Base-by-base conservation (phyloP, 1,140 invertebrate genomes). In the Anastrepha obliqua region DNA sequence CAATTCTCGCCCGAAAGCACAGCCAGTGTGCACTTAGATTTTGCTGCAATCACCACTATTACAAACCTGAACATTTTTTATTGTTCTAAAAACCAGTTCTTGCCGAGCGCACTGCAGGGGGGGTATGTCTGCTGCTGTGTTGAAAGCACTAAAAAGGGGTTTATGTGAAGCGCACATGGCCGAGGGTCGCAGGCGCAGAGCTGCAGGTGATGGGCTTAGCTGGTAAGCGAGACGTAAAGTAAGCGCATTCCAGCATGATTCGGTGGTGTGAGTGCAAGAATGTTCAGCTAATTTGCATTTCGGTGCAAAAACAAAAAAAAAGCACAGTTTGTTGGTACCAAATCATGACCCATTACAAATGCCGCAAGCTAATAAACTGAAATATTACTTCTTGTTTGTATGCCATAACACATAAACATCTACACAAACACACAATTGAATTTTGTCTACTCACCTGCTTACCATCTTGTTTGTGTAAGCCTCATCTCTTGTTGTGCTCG, bases 271-370 rank as follows among this genome's bases (percentile, higher is more conserved):
- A 7, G 51, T 55, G 44, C 7, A 29, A 29, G 51, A 58, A 58
- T 55, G 51, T 20, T 29, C 15, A 47, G 39, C 5, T 17, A 74
- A 58, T 55, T 20, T 55, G 74, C 47, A 55, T 81, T 81, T 51
- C 20, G 44, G 74, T 0, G 39, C 5, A 78, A 55, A 8, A 78
- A 78, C 17, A 67, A 11, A 67, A 5, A 67, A 39, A 15, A 20
- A 8, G 29, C 11, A 7, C n/a, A 11, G 51, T 55, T 55, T 6
- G 6, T 55, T 67, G n/a, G 64, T 13, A 62, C n/a, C 64, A 29
- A 29, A 67, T 67, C 64, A 67, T 67, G 70, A 47, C 70, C 44
- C 7, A 81, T 81, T 81, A 20, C 74, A 20, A 47, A 81, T 51
- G 11, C 74, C 17, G 17, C n/a, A 55, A 55, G 3, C 39, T 9